phyloP scores from a whole-genome alignment of 2,888 invertebrate species.

The Drepanosiphum platanoidis region DNA sequence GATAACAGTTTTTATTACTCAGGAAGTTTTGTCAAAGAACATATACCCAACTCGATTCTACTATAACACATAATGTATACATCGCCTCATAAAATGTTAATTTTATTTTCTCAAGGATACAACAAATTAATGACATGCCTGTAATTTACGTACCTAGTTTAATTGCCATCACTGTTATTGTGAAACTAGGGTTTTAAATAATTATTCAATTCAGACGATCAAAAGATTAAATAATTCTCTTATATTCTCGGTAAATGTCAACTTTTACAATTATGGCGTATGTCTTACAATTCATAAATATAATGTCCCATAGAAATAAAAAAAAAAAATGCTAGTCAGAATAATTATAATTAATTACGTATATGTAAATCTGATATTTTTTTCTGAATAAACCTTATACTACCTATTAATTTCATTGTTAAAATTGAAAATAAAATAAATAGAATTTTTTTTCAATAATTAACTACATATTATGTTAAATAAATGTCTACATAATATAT shows the following conservation, averaged over 20 bases:
- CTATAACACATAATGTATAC: background rate
- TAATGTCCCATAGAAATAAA: background rate
- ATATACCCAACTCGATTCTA: conserved; percentile 9
- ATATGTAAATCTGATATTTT: background rate
- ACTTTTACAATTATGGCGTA: background rate
- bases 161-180: background rate
- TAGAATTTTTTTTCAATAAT: too few species aligned
- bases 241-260: conserved; percentile 5
- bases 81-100: conserved; percentile 42
- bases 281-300: background rate
- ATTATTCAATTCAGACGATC: background rate
- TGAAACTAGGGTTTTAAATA: conserved; percentile 14
- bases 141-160: conserved; percentile 10
- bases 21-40: conserved; percentile 31
- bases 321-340: background rate
- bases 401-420: background rate
- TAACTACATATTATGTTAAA: background rate
- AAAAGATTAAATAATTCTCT: background rate
- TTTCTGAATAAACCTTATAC: background rate
- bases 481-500: background rate
- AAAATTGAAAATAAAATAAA: background rate
- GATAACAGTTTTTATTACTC: conserved; percentile 39
- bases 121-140: conserved; percentile 38
- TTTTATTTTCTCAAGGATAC: conserved; percentile 41
- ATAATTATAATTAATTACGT: background rate